Conservation (phyloP, 2,888 invertebrate genomes). For the Nomada fabriciana region DNA sequence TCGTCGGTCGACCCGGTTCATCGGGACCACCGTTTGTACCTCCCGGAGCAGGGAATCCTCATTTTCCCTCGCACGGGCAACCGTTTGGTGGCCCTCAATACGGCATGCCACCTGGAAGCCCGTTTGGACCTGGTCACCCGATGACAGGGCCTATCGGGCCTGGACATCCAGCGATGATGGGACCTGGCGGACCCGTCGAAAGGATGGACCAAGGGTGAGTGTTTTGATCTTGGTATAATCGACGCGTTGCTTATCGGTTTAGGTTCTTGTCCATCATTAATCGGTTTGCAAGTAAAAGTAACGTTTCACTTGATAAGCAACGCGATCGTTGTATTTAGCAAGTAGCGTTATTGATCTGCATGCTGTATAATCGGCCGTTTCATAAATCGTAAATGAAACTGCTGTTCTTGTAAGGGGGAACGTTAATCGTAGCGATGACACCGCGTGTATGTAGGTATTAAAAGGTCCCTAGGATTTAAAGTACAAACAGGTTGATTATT, state of each 20-base stretch:
- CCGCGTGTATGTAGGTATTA: background rate
- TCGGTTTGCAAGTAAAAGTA: background rate
- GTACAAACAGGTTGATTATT: background rate
- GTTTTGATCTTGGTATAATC: background rate
- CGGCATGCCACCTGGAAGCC: slow-evolving; percentile 90
- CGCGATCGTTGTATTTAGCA: background rate
- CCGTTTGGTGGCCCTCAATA: slow-evolving; percentile 88
- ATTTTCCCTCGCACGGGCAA: slow-evolving; percentile 88
- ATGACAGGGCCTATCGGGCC: slow-evolving; percentile 88
- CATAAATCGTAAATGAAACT: background rate
- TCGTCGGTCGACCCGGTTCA: slow-evolving; percentile 88
- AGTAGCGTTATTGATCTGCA: background rate
- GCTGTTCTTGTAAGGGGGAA: background rate
- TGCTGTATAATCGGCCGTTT: slow-evolving; percentile 1
- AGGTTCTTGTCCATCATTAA: background rate
- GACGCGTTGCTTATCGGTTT: background rate
- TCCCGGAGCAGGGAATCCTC: slow-evolving; percentile 88
- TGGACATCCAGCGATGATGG: slow-evolving; percentile 88
- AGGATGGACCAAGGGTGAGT: slow-evolving; percentile 92
- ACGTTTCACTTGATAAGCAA: background rate
- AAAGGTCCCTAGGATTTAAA: background rate
- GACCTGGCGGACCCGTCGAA: slow-evolving; percentile 91
- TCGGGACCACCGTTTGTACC: slow-evolving; percentile 90
- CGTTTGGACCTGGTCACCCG: slow-evolving; percentile 89
- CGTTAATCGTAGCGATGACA: slow-evolving; percentile 8